Conservation (phyloP, 2,797 vertebrate species). For the Melanotaenia maccullochi region DNA sequence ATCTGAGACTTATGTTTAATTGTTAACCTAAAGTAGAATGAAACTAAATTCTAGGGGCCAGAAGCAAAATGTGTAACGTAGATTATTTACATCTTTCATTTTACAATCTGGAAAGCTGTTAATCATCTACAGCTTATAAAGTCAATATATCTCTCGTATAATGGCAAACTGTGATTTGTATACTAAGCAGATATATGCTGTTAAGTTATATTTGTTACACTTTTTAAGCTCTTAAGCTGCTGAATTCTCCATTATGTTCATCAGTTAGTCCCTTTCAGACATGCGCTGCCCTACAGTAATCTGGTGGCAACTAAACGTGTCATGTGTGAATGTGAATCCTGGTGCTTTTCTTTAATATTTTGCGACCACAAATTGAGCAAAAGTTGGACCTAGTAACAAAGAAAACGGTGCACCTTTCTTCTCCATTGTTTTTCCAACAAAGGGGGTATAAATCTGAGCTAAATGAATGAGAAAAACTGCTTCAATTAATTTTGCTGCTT, state of each 20-base stretch:
- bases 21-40: slow-evolving; percentile 35
- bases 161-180: background rate
- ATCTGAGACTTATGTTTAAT: slow-evolving; percentile 41
- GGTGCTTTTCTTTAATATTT: too few relatives aligned
- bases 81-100: background rate
- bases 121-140: background rate
- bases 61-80: background rate
- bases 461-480: too few relatives aligned
- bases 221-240: background rate
- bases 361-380: too few relatives aligned
- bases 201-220: background rate
- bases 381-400: too few relatives aligned
- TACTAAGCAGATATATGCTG: background rate
- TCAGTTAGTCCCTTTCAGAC: background rate
- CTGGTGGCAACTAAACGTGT: too few relatives aligned
- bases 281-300: too few relatives aligned
- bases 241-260: background rate
- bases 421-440: too few relatives aligned
- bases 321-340: too few relatives aligned
- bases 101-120: background rate
- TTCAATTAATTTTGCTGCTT: too few relatives aligned
- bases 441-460: too few relatives aligned
- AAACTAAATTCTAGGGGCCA: slow-evolving; percentile 9
- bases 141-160: background rate
- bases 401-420: too few relatives aligned